A percentile compares a stretch with the other conserved stretches of the same genome.
Conservation (phyloP, 2,888 invertebrate genomes). For the Palloptera scutellata region DNA sequence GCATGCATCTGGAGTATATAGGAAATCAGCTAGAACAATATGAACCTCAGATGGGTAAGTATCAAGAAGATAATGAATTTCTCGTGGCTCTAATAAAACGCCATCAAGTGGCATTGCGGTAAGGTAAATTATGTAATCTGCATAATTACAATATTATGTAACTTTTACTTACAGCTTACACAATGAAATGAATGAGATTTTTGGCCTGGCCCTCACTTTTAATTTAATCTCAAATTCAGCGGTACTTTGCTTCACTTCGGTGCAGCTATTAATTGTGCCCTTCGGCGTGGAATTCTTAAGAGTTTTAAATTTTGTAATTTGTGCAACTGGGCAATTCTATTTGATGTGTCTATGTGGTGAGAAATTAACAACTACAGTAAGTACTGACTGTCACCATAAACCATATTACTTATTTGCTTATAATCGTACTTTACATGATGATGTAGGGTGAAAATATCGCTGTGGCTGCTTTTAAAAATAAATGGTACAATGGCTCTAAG, state of each 20-base stretch:
- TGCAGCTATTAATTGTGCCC: constrained; percentile 40
- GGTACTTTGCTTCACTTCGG: constrained; percentile 40
- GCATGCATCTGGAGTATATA: constrained; percentile 51
- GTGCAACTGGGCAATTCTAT: constrained; percentile 40
- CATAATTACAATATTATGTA: too few species aligned
- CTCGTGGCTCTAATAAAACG: constrained; percentile 39
- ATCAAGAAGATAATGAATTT: constrained; percentile 38
- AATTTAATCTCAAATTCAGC: constrained; percentile 39
- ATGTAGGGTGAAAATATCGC: constrained; percentile 46
- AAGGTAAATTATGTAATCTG: too few species aligned
- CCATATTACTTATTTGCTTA: neutral
- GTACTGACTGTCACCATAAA: neutral
- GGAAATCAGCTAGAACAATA: constrained; percentile 41
- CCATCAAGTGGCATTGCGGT: constrained; percentile 46
- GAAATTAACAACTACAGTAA: constrained; percentile 38
- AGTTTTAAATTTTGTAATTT: constrained; percentile 39
- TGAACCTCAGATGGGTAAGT: constrained; percentile 38
- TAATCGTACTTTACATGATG: too few species aligned
- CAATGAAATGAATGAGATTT: constrained; percentile 40
- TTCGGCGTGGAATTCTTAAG: constrained; percentile 39
- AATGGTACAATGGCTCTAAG: constrained; percentile 48
- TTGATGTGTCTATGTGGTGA: constrained; percentile 44
- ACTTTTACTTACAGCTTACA: too few species aligned
- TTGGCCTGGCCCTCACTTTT: constrained; percentile 39
- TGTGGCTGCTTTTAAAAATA: constrained; percentile 46